A percentile compares a stretch with the other conserved stretches of the same genome.
Evolutionary conservation across 2,888 invertebrate species (phyloP).

Genomic region (Erynnis tages): DNA sequence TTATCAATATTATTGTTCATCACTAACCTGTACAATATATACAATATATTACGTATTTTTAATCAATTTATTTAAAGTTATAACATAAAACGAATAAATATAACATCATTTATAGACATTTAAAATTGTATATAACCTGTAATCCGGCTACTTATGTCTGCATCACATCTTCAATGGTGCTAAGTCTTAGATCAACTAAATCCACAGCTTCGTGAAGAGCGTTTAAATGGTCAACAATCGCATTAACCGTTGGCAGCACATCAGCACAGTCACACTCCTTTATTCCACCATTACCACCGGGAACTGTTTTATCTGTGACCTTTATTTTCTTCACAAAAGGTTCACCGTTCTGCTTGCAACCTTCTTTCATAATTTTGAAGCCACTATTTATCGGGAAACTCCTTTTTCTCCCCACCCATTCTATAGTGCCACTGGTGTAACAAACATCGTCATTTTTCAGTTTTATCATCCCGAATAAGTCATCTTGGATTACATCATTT

Average conservation of each 20-base stretch:
- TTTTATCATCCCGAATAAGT: slow-evolving; percentile 71
- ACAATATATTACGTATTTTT: too few species aligned
- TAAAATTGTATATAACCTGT: too few species aligned
- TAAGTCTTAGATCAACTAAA: slow-evolving; percentile 77
- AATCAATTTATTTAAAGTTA: too few species aligned
- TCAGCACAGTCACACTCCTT: slow-evolving; percentile 69
- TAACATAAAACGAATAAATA: too few species aligned
- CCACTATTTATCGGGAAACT: slow-evolving; percentile 69
- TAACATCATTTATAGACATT: too few species aligned
- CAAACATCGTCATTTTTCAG: slow-evolving; percentile 70
- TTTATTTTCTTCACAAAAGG: slow-evolving; percentile 49
- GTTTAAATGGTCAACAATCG: slow-evolving; percentile 79
- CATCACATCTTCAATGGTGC: slow-evolving; percentile 69
- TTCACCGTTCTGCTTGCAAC: slow-evolving; percentile 41
- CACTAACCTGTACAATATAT: too few species aligned
- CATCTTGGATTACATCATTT: slow-evolving; percentile 39
- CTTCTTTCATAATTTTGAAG: slow-evolving; percentile 62
- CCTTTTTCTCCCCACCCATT: slow-evolving; percentile 73
- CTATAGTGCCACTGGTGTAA: slow-evolving; percentile 73
- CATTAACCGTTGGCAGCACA: slow-evolving; percentile 74
- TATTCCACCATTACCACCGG: slow-evolving; percentile 39
- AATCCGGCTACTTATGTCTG: too few species aligned
- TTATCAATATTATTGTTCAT: too few species aligned
- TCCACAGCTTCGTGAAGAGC: slow-evolving; percentile 80
- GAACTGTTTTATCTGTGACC: slow-evolving; percentile 44